Evolutionary conservation across 2,797 vertebrate species (phyloP), one percentile per base, ranked within the genome.

Genomic region (Bradypodion ventrale): DNA sequence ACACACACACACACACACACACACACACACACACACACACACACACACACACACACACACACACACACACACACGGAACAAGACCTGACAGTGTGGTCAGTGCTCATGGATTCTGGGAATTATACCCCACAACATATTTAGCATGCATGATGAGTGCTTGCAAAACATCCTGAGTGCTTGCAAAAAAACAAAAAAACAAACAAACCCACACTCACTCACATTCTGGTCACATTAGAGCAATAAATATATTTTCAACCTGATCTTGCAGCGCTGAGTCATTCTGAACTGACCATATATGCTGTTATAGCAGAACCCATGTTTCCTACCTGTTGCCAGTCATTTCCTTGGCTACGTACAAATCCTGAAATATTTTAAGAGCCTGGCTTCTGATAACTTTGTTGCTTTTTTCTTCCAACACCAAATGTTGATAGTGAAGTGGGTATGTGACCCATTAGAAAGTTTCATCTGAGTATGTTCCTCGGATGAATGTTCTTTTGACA

Each of bases 261-360:
- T 40, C 35, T 69, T 35, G 2, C 23, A 69, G 66, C n/a, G 35
- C 35, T 69, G 66, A 69, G 21, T 69, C 35, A 69, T 69, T 37
- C 35, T 40, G 35, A 40, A 69, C 35, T 40, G 66, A n/a, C n/a
- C n/a, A n/a, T n/a, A n/a, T n/a, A 3, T 40, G 42, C 10, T 44
- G 40, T 75, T 78, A 32, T 78, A 12, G 27, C 29, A 44, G 16
- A 21, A 29, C 3, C 19, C 16, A 52, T 25, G 29, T 27, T 8
- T 60, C 29, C 42, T 23, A 25, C 35, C 15, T 7, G 1, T 42
- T 37, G 19, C 68, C 15, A 80, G n/a, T 9, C 4, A 69, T 80
- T 29, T 80, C 78, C 79, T 60, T 59, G 52, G 68, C 81, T 81
- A 72, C 44, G n/a, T 29, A 8, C 35, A 59, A 70, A 72, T 81